Evolutionary conservation across 2,888 invertebrate genomes (phyloP).

Genomic region (Cryptus armator): DNA sequence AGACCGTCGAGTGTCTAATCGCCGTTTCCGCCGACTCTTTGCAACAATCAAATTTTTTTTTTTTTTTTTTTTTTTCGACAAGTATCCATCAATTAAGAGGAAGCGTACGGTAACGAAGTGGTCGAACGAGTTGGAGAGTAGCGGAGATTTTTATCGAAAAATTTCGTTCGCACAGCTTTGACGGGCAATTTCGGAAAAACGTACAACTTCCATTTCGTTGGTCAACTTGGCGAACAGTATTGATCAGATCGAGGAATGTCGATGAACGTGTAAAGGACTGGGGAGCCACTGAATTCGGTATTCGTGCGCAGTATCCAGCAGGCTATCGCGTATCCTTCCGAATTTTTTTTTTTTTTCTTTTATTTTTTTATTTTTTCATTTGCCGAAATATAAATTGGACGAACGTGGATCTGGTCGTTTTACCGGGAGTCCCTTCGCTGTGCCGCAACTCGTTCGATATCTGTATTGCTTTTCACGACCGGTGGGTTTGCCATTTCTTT

Average conservation of each 20-base stretch:
- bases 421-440: constrained; percentile 30
- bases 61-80: not conserved
- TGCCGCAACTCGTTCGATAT: not conserved
- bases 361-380: constrained; percentile 7
- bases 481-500: not conserved
- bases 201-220: not conserved
- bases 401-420: constrained; percentile 61
- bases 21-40: not conserved
- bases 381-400: constrained; percentile 54
- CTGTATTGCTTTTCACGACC: not conserved
- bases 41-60: not conserved
- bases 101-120: too few relatives aligned
- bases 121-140: not conserved
- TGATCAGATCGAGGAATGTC: not conserved
- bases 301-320: not conserved
- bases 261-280: not conserved
- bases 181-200: not conserved
- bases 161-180: not conserved
- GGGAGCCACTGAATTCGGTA: not conserved
- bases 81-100: too few relatives aligned
- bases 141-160: not conserved
- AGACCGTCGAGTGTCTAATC: not conserved
- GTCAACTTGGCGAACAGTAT: not conserved
- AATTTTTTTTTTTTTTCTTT: constrained; percentile 14
- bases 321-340: not conserved